These are phyloP conservation scores for Drosophila mimetica DNA, from an alignment of 2,888 invertebrate genomes.

Conservation along the genomic window DNA sequence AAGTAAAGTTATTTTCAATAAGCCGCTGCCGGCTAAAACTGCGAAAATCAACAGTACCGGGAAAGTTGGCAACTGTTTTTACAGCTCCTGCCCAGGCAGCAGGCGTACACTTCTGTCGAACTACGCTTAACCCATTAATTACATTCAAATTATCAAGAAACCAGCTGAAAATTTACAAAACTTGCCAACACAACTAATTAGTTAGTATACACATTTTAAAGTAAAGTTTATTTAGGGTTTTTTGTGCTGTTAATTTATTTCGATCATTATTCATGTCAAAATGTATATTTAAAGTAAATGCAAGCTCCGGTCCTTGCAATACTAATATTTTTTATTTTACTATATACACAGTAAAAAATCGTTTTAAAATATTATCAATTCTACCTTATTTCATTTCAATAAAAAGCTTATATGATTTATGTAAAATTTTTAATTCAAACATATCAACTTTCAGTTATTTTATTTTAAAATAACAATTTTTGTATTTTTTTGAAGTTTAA, in stretches of 20 bases:
- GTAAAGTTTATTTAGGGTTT: not conserved
- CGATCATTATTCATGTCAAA: not conserved
- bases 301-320: no score
- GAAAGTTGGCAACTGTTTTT: conserved; percentile 30
- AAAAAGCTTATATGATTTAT: no score
- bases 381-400: no score
- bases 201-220: conserved; percentile 6
- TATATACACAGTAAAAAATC: no score
- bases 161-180: conserved; percentile 11
- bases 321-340: no score
- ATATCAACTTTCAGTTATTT: no score
- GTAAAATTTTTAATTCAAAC: no score
- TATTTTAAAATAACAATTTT: no score
- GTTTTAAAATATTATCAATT: no score
- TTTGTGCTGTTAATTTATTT: not conserved
- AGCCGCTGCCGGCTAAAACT: conserved; percentile 47
- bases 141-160: not conserved
- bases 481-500: no score
- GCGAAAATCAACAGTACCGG: conserved; percentile 42
- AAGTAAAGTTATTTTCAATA: conserved; percentile 72
- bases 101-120: not conserved
- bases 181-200: not conserved
- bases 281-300: no score
- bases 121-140: conserved; percentile 29
- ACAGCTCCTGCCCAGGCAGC: not conserved